Evolutionary conservation across 2,113 vertebrate species (phyloP).

Genomic region (Argyrosomus japonicus): DNA sequence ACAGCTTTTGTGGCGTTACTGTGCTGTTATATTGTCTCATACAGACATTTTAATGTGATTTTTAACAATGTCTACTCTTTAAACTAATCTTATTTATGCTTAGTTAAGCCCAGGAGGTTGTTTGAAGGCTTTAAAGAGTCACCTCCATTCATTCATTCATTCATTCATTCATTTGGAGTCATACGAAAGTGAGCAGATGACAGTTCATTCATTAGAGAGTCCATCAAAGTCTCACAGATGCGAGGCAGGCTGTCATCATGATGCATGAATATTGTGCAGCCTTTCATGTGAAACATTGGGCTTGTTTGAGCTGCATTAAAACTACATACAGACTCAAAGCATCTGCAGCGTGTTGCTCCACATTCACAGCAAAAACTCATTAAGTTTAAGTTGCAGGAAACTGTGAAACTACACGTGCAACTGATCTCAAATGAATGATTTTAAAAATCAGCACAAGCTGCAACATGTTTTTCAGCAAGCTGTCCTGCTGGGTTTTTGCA

Average conservation of each 20-base stretch:
- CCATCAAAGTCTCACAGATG: not conserved
- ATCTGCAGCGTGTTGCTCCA: not conserved
- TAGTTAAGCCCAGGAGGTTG: accelerated
- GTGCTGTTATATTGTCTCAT: not conserved
- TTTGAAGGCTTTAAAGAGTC: not conserved
- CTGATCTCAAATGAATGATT: not conserved
- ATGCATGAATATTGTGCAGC: not conserved
- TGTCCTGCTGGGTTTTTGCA: not conserved
- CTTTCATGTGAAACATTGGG: too few relatives aligned
- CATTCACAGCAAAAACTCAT: not conserved
- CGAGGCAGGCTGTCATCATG: not conserved
- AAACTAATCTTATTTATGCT: accelerated
- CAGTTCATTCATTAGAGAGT: not conserved
- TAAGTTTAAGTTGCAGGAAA: not conserved
- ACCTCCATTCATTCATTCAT: not conserved
- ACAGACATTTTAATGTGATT: not conserved
- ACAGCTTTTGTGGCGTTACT: not conserved
- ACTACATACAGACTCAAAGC: too few relatives aligned
- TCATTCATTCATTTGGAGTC: constrained; percentile 29
- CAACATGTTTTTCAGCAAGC: not conserved
- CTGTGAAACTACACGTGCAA: not conserved
- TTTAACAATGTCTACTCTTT: not conserved
- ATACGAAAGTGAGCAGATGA: not conserved
- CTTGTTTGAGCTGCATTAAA: not conserved
- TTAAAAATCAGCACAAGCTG: not conserved